Evolutionary conservation across 2,113 vertebrate species (phyloP).

Genomic region (Neoarius graeffei): DNA sequence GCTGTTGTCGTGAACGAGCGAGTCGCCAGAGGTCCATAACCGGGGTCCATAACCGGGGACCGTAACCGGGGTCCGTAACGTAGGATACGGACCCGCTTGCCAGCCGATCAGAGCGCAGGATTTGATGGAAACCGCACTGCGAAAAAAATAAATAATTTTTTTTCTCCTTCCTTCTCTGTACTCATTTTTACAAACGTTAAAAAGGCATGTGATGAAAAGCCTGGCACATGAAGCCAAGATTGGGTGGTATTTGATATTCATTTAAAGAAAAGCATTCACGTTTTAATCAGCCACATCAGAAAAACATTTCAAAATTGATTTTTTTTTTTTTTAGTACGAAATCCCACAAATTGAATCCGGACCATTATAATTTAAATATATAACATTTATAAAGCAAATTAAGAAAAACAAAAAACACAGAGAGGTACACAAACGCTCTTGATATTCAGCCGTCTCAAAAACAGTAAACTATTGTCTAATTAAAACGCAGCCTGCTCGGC

Average conservation of each 20-base stretch:
- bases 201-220: background rate
- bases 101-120: too few relatives aligned
- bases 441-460: background rate
- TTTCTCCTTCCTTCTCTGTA: background rate
- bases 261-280: background rate
- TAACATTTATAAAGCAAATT: background rate
- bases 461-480: background rate
- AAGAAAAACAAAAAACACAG: too few relatives aligned
- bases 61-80: too few relatives aligned
- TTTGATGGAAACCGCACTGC: too few relatives aligned
- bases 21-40: too few relatives aligned
- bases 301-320: background rate
- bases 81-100: too few relatives aligned
- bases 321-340: background rate
- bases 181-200: background rate
- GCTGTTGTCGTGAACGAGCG: too few relatives aligned
- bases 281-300: background rate
- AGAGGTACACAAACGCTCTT: background rate
- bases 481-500: too few relatives aligned
- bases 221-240: background rate
- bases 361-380: background rate
- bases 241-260: background rate
- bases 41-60: too few relatives aligned
- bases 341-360: background rate
- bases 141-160: too few relatives aligned